Conservation (phyloP, 2,113 vertebrate species). For the Brachionichthys hirsutus region DNA sequence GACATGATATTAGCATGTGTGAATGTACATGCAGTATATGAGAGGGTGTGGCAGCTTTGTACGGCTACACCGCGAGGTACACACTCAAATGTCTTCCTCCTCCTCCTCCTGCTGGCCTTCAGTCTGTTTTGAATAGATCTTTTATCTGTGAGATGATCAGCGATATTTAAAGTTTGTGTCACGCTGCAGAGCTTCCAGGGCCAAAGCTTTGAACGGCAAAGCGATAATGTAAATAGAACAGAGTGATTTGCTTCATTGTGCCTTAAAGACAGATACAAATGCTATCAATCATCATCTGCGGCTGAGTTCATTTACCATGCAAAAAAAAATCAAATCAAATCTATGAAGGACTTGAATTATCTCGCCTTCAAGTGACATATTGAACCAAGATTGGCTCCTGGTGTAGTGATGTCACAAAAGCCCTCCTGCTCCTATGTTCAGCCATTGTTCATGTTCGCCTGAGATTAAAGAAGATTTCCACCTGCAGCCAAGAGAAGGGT, state of each 20-base stretch:
- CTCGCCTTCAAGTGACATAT: neutral
- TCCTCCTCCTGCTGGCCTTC: slow-evolving; percentile 16
- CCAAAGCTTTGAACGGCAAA: slow-evolving; percentile 1
- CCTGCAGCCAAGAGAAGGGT: too few relatives aligned
- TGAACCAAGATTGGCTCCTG: too few relatives aligned
- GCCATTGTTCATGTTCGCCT: too few relatives aligned
- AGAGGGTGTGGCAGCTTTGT: slow-evolving; percentile 46
- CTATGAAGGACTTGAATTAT: too few relatives aligned
- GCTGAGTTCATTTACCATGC: too few relatives aligned
- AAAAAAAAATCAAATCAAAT: neutral
- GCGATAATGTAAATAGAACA: neutral
- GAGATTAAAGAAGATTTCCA: too few relatives aligned
- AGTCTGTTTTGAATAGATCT: slow-evolving; percentile 23
- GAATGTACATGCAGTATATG: slow-evolving; percentile 10
- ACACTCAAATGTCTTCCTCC: slow-evolving; percentile 5
- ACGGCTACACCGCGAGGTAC: too few relatives aligned
- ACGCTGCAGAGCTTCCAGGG: slow-evolving; percentile 3
- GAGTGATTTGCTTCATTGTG: too few relatives aligned
- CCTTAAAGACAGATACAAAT: neutral
- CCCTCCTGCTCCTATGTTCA: too few relatives aligned
- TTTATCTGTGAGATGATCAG: slow-evolving; percentile 16
- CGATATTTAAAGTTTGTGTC: slow-evolving; percentile 8
- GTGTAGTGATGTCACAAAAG: too few relatives aligned
- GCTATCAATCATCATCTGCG: neutral
- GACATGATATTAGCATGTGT: slow-evolving; percentile 12